Percentiles rank a stretch among this genome's conserved stretches.
phyloP scores from a whole-genome alignment of 2,113 vertebrate species.

The Pollimyrus isidori region DNA sequence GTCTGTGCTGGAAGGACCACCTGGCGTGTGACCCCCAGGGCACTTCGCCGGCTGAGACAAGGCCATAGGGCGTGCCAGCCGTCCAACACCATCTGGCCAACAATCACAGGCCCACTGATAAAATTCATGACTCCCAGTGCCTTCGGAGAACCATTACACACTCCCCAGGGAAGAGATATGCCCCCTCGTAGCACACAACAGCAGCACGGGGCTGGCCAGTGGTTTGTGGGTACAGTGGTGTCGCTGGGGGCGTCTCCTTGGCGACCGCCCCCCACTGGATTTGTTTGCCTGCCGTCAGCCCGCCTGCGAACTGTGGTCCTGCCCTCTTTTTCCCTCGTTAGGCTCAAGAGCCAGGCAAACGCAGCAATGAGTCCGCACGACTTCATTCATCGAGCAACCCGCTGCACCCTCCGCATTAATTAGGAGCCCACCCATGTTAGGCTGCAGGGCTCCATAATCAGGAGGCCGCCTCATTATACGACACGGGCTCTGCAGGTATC shows the following conservation, averaged over 20 bases:
- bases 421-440: background rate
- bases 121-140: background rate
- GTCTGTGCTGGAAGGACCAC: background rate
- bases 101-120: background rate
- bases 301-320: background rate
- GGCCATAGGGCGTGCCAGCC: background rate
- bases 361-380: background rate
- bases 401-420: background rate
- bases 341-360: background rate
- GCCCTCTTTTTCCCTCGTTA: background rate
- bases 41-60: background rate
- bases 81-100: background rate
- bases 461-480: background rate
- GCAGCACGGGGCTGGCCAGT: background rate
- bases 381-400: conserved; percentile 2
- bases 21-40: background rate
- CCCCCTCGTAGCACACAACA: background rate
- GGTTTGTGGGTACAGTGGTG: background rate
- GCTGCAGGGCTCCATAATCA: background rate
- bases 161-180: background rate
- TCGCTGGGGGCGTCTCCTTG: conserved; percentile 10
- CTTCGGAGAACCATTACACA: background rate
- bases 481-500: background rate
- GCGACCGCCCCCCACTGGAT: conserved; percentile 20
- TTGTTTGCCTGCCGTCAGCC: background rate